Conservation (phyloP, 2,888 invertebrate genomes). For the Zaprionus lineosus region DNA sequence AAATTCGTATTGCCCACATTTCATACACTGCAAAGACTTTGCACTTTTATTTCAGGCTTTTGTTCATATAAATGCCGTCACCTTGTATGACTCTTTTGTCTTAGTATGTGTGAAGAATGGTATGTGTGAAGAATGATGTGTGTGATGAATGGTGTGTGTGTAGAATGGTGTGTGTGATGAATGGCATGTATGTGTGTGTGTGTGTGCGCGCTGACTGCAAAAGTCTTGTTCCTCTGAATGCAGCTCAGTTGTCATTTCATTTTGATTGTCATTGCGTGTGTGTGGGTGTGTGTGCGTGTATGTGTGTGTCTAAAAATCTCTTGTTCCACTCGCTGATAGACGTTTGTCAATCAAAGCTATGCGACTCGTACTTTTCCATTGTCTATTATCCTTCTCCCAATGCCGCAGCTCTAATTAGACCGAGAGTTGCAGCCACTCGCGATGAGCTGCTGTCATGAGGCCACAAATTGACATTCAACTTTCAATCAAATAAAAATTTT, state of each 20-base stretch:
- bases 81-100: constrained; percentile 15
- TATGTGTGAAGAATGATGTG: too few relatives aligned
- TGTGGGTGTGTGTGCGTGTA: too few relatives aligned
- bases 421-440: constrained; percentile 8
- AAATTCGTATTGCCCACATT: too few relatives aligned
- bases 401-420: constrained; percentile 50
- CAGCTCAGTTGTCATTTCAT: constrained; percentile 46
- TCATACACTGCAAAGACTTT: too few relatives aligned
- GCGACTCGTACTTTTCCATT: constrained; percentile 38
- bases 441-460: constrained; percentile 12
- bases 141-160: too few relatives aligned
- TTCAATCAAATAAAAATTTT: too few relatives aligned
- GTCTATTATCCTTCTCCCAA: constrained; percentile 41
- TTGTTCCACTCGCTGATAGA: constrained; percentile 53
- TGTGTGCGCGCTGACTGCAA: constrained; percentile 10
- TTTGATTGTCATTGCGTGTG: constrained; percentile 41
- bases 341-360: constrained; percentile 76
- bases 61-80: constrained; percentile 25
- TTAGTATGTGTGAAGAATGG: too few relatives aligned
- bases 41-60: constrained; percentile 18
- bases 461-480: constrained; percentile 35
- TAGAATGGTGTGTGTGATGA: too few relatives aligned
- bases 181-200: background rate
- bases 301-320: too few relatives aligned
- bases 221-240: background rate